Percentiles rank a stretch among this genome's conserved stretches.
phyloP scores from a whole-genome alignment of 1,140 invertebrate species.

The Drosophila pallidifrons region DNA sequence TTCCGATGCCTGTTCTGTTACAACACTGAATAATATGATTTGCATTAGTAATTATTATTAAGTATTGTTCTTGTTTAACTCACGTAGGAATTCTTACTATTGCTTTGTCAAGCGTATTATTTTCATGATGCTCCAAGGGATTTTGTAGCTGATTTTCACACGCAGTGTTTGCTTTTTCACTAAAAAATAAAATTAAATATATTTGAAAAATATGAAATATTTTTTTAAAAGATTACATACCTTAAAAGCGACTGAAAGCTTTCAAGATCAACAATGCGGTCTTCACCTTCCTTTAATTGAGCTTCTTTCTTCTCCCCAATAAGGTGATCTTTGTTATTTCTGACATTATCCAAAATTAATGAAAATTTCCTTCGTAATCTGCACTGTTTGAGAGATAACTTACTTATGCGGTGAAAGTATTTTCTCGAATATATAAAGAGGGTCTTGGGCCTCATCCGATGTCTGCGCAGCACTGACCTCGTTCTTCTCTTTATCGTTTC shows the following conservation, averaged over 20 bases:
- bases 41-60: background rate
- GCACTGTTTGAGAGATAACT: background rate
- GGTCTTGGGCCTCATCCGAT: slow-evolving; percentile 11
- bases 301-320: background rate
- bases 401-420: background rate
- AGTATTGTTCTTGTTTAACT: background rate
- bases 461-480: background rate
- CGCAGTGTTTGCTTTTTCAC: background rate
- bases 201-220: no score
- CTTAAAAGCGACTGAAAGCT: background rate
- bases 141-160: background rate
- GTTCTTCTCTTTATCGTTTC: background rate
- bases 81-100: background rate
- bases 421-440: background rate
- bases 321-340: background rate
- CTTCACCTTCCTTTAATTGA: background rate
- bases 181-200: background rate
- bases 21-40: background rate
- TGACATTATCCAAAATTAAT: background rate
- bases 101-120: background rate
- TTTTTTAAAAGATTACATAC: slow-evolving; percentile 1
- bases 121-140: background rate
- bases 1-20: background rate
- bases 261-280: background rate
- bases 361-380: background rate